Percentiles rank a stretch among this genome's conserved stretches.
Evolutionary conservation across 92 coral and sea anemone species (phyloP).

Genomic region (Zoanthus sociatus): DNA sequence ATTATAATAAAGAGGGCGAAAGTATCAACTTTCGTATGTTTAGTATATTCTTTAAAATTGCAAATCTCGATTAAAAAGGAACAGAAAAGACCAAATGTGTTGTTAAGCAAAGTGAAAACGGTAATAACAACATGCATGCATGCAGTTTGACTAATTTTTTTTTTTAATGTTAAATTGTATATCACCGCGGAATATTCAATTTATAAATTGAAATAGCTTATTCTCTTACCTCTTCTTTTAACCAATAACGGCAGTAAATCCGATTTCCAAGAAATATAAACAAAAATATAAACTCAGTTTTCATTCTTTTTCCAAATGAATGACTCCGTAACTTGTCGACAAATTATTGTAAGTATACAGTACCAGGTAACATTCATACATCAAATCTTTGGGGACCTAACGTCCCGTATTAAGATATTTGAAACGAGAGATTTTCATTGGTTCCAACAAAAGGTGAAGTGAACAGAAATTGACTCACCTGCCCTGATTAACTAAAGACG

Average conservation of each 20-base stretch:
- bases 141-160: background rate
- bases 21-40: no score
- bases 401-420: background rate
- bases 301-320: background rate
- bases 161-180: background rate
- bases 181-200: background rate
- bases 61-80: no score
- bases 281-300: background rate
- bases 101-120: no score
- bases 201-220: background rate
- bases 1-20: background rate
- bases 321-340: background rate
- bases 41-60: no score
- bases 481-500: background rate
- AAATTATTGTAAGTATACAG: background rate
- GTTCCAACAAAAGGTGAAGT: background rate
- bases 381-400: background rate
- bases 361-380: background rate
- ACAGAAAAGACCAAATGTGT: no score
- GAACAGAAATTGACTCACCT: constrained; percentile 7
- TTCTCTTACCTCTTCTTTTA: constrained; percentile 13
- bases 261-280: background rate
- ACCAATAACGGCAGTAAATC: constrained; percentile 11
- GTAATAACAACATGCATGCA: no score
- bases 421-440: background rate